A percentile compares a stretch with the other conserved stretches of the same genome.
These are phyloP conservation scores for Monochamus saltuarius DNA, from an alignment of 1,140 invertebrate species.

Conservation along the genomic window DNA sequence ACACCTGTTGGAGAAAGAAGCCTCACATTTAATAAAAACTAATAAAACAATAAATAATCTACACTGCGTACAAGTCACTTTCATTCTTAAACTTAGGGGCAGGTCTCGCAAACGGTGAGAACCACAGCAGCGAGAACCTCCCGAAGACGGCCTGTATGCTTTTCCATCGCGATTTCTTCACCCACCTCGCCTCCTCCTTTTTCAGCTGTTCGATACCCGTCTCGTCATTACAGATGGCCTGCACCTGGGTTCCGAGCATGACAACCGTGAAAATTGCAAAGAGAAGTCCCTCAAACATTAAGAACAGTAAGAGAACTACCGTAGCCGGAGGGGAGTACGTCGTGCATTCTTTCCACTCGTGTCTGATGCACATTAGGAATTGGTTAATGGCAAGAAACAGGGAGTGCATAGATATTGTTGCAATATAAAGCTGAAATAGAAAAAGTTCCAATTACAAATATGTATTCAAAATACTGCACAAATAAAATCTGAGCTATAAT, in stretches of 20 bases:
- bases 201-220: constrained; percentile 96
- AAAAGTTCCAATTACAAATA: constrained; percentile 4
- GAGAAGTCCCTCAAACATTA: constrained; percentile 94
- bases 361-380: constrained; percentile 89
- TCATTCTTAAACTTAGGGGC: constrained; percentile 73
- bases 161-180: constrained; percentile 88
- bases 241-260: constrained; percentile 92
- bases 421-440: constrained; percentile 92
- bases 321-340: constrained; percentile 92
- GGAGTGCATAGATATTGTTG: constrained; percentile 91
- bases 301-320: constrained; percentile 91
- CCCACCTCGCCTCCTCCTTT: constrained; percentile 89
- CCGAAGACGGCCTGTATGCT: constrained; percentile 95
- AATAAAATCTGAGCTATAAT: too few relatives aligned
- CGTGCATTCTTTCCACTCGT: constrained; percentile 94
- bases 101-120: constrained; percentile 89
- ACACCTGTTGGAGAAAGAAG: too few relatives aligned
- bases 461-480: too few relatives aligned
- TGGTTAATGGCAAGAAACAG: constrained; percentile 90
- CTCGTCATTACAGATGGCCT: constrained; percentile 98
- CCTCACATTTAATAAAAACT: constrained; percentile 2
- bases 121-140: constrained; percentile 88
- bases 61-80: constrained; percentile 76
- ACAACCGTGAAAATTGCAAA: constrained; percentile 99
- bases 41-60: constrained; percentile 34